Percentiles rank a stretch among this genome's conserved stretches.
These are phyloP conservation scores for Pica pica DNA, from an alignment of 2,113 vertebrate species.

Conservation along the genomic window DNA sequence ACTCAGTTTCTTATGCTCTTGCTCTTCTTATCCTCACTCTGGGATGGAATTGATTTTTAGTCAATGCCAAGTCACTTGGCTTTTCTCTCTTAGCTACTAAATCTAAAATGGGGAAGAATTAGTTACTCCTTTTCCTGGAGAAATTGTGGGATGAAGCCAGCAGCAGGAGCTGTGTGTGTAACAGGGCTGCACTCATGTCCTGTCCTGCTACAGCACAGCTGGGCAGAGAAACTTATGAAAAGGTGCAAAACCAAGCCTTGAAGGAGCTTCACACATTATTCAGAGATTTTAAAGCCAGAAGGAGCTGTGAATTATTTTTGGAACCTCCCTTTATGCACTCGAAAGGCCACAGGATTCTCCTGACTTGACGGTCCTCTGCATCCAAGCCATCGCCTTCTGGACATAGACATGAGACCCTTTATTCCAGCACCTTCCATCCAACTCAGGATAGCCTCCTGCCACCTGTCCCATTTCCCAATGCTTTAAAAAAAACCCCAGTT, in stretches of 20 bases:
- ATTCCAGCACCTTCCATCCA: not conserved
- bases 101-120: not conserved
- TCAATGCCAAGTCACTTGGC: not conserved
- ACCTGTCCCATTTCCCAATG: not conserved
- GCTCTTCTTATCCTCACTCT: not conserved
- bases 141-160: not conserved
- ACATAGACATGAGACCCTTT: not conserved
- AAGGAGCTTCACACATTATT: not conserved
- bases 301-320: not conserved
- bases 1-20: not conserved
- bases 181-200: not conserved
- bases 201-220: not conserved
- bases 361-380: not conserved
- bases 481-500: not conserved
- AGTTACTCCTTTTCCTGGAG: not conserved
- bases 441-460: not conserved
- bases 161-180: not conserved
- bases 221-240: not conserved
- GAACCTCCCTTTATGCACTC: not conserved
- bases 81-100: not conserved
- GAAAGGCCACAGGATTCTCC: not conserved
- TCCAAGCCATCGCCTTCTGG: not conserved
- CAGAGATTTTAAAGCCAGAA: not conserved
- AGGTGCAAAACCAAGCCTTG: not conserved
- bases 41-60: not conserved